Evolutionary conservation across 1,140 invertebrate species (phyloP), one percentile per base, ranked within the genome.

Genomic region (Polypedilum vanderplanki): DNA sequence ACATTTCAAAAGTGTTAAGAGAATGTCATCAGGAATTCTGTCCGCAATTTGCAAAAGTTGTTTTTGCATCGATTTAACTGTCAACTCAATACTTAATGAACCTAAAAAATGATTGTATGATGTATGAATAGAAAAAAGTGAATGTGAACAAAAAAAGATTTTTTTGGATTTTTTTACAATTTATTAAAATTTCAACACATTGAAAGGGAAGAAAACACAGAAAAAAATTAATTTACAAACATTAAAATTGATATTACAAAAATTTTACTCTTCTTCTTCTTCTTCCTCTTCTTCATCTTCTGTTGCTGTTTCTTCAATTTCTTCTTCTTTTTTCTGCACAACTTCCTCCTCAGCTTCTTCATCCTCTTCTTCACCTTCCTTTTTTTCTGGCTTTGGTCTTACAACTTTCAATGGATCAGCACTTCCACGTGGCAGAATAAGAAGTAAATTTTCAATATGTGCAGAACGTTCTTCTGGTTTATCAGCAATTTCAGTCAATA

Each of bases 401-500:
- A 76, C 78, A 77, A 80, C 76, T 81, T 79, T 74, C 73, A 78
- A 81, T 41, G 81, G 80, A 74, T 79, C 81, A 12, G 74, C 78
- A 75, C 17, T 20, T 3, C 65, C 65, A 10, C 65, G 65, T 70
- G 81, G 81, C 77, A 83, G 75, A 12, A 80, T 79, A 77, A 83
- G 46, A 74, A 83, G 77, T 80, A 83, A 82, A 73, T 83, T 80
- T 76, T 83, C 81, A 73, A 82, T 78, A 76, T 80, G 81, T 75
- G 78, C 80, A 75, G 76, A 76, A 75, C 79, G 78, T 64, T 82
- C 74, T 77, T 81, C 81, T 24, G 78, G 76, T 76, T 83, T 82
- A 41, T 83, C 80, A 75, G 80, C 80, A 57, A 80, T 80, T 77
- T 83, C 81, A 7, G 78, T 77, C 77, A 83, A 82, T 78, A 83